These are phyloP conservation scores for Rhadina sibilatrix DNA, from an alignment of 2,113 vertebrate genomes.

Conservation along the genomic window DNA sequence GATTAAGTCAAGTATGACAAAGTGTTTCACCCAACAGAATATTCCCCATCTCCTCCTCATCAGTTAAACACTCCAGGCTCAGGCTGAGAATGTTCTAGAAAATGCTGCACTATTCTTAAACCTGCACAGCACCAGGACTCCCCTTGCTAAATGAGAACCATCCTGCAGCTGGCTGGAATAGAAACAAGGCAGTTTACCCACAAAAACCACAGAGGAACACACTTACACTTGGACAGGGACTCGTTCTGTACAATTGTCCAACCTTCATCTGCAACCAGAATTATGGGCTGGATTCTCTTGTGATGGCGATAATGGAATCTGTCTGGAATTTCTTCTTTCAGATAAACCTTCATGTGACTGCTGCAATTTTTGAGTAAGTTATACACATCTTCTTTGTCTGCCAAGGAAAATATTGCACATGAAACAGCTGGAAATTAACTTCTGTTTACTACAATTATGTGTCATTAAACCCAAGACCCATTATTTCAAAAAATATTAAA, in stretches of 20 bases:
- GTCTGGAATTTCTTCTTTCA: conserved; percentile 86
- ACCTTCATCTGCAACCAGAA: conserved; percentile 92
- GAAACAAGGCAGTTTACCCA: neutral
- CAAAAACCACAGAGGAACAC: neutral
- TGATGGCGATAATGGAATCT: conserved; percentile 87
- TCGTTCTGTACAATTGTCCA: conserved; percentile 88
- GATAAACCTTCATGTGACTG: conserved; percentile 83
- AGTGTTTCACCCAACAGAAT: neutral
- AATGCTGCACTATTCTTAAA: neutral
- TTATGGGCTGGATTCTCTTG: conserved; percentile 84
- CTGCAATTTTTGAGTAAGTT: conserved; percentile 78
- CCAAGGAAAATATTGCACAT: neutral
- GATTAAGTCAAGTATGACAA: neutral
- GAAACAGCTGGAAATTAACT: neutral
- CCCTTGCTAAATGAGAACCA: neutral
- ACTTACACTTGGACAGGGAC: conserved; percentile 76
- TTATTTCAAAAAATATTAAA: neutral
- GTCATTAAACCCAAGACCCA: neutral
- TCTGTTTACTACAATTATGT: neutral
- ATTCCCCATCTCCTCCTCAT: neutral
- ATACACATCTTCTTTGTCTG: conserved; percentile 74
- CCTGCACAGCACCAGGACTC: neutral
- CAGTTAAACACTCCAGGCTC: neutral
- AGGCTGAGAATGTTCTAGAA: neutral
- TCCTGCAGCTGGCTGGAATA: neutral